Conservation (phyloP, 2,113 vertebrate genomes). For the Bungarus multicinctus region DNA sequence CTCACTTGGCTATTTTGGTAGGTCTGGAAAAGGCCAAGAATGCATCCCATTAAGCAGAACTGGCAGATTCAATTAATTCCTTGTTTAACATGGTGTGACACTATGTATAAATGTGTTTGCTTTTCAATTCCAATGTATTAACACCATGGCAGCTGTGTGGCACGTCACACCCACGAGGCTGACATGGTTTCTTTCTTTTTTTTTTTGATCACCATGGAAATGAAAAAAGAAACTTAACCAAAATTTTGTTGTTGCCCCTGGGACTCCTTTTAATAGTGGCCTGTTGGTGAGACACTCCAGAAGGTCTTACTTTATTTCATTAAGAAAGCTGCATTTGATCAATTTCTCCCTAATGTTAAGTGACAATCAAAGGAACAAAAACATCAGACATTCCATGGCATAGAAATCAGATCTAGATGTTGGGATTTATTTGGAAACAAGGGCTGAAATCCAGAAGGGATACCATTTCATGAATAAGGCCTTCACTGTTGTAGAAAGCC, state of each 20-base stretch:
- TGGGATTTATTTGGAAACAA: background rate
- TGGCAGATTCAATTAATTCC: conserved; percentile 45
- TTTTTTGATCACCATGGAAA: conserved; percentile 52
- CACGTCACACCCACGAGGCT: conserved; percentile 27
- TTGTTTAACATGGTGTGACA: conserved; percentile 18
- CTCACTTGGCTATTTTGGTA: conserved; percentile 27
- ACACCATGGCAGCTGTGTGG: background rate
- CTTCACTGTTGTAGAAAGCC: background rate
- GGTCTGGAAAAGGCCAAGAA: conserved; percentile 55
- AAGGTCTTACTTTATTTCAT: background rate
- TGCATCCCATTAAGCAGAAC: conserved; percentile 6
- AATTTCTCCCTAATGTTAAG: background rate
- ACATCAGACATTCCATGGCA: background rate
- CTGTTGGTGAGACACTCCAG: background rate
- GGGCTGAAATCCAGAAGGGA: background rate
- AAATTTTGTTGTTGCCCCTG: conserved; percentile 29
- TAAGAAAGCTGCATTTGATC: background rate
- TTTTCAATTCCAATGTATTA: conserved; percentile 34
- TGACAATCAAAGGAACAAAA: background rate
- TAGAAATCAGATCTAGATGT: background rate
- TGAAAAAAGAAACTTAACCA: conserved; percentile 46
- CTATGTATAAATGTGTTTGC: background rate
- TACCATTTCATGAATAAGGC: background rate
- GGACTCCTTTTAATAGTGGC: background rate
- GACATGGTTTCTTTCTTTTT: background rate